Evolutionary conservation across 2,888 invertebrate species (phyloP), one percentile per base, ranked within the genome.

Genomic region (Thecocarcelia acutangulata): DNA sequence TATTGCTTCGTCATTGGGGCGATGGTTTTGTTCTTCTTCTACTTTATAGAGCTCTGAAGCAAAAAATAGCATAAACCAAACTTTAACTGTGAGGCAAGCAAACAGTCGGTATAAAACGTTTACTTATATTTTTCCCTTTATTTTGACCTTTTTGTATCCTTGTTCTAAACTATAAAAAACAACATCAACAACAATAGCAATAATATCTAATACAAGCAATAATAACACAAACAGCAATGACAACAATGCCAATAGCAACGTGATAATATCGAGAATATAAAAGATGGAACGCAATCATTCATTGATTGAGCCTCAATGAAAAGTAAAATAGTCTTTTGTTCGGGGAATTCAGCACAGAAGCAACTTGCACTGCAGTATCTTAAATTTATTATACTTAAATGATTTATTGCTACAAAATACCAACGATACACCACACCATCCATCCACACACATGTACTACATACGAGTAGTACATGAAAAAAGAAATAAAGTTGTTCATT

Each of bases 281-380:
- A 82, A 74, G 74, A 78, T 70, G 58, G 58, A 59, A 59, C 73
- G 82, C 74, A 78, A 82, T 82, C 78, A 82, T 77, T 82, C 78
- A 70, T 78, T 82, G 82, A 82, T 78, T 82, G 82, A 78, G 78
- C 78, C 78, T 78, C 82, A 78, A 74, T 82, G 78, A 82, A 82
- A 82, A 74, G 69, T 54, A 82, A 82, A 82, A 78, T 50, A 56
- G 58, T 78, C 81, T 74, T 70, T 82, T 82, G 78, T 82, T 59
- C 59, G 42, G 82, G 78, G 82, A 82, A 82, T 82, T 82, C 66
- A 64, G 66, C 64, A 77, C 54, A 61, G 64, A 58, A 75, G 48
- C 56, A 74, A 82, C 74, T 66, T 78, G 74, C 78, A 66, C 40
- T 82, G 82, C 82, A 82, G 82, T 78, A 82, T 78, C 70, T 78